These are phyloP conservation scores for Kryptopterus vitreolus DNA, from an alignment of 2,797 vertebrate species.

Conservation along the genomic window DNA sequence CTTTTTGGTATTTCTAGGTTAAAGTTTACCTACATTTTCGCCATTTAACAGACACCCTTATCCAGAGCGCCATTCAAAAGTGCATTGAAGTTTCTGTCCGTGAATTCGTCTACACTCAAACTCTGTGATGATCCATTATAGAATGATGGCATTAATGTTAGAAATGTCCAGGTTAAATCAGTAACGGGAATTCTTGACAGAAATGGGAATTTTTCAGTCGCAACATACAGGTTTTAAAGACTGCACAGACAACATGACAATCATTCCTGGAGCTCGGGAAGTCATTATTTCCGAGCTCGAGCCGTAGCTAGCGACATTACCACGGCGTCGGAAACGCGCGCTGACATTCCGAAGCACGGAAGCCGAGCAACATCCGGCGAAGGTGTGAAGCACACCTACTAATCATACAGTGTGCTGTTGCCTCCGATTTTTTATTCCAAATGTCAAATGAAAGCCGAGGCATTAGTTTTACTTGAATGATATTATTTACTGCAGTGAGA, in stretches of 20 bases:
- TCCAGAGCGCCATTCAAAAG: no score
- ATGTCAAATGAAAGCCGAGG: background rate
- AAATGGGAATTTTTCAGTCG: background rate
- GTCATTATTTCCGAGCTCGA: background rate
- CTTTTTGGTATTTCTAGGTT: no score
- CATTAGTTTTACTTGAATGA: background rate
- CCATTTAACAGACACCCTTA: no score
- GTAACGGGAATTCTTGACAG: background rate
- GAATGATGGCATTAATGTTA: no score
- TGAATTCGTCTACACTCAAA: no score
- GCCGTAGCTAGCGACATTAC: background rate
- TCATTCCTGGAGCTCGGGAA: background rate
- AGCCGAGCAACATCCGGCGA: background rate
- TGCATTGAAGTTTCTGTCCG: no score
- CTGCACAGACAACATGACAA: background rate
- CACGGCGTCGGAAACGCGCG: background rate
- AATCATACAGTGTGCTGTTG: background rate
- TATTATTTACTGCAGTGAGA: background rate
- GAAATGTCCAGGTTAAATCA: background rate
- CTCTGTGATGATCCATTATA: no score
- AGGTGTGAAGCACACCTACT: background rate
- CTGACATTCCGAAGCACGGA: background rate
- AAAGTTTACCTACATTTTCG: no score
- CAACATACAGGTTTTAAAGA: background rate
- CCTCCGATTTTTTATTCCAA: background rate